Conservation (phyloP, 2,113 vertebrate species). For the Lanius collurio region DNA sequence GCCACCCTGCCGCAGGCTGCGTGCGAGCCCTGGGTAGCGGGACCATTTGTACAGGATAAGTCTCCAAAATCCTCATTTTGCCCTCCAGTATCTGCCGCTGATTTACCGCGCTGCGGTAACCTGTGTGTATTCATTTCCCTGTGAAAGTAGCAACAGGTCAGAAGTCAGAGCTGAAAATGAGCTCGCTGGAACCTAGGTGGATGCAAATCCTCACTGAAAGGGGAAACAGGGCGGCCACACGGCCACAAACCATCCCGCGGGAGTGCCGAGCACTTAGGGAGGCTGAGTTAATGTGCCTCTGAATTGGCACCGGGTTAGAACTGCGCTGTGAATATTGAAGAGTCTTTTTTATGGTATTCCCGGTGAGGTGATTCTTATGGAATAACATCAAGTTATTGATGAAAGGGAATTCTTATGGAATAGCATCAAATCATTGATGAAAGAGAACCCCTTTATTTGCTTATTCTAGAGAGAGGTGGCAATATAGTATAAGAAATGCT, state of each 20-base stretch:
- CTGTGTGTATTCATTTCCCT: background rate
- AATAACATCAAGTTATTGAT: background rate
- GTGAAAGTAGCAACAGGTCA: background rate
- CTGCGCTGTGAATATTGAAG: background rate
- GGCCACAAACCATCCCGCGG: background rate
- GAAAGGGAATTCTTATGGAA: background rate
- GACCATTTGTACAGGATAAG: background rate
- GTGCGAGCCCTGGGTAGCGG: background rate
- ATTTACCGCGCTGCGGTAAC: background rate
- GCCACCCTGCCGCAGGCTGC: background rate
- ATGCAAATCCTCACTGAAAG: background rate
- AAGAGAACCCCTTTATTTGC: background rate
- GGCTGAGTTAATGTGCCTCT: background rate
- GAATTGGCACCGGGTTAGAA: background rate
- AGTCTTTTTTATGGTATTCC: background rate
- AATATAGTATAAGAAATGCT: background rate
- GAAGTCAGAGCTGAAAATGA: background rate
- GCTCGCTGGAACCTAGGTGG: background rate
- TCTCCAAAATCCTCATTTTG: background rate
- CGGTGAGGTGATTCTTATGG: background rate
- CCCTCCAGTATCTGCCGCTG: background rate
- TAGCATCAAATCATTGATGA: background rate
- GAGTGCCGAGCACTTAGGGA: background rate
- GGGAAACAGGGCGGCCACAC: background rate
- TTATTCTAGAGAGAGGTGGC: constrained; percentile 5